Base-by-base conservation (phyloP, 2,113 vertebrate species). In the Numenius arquata region DNA sequence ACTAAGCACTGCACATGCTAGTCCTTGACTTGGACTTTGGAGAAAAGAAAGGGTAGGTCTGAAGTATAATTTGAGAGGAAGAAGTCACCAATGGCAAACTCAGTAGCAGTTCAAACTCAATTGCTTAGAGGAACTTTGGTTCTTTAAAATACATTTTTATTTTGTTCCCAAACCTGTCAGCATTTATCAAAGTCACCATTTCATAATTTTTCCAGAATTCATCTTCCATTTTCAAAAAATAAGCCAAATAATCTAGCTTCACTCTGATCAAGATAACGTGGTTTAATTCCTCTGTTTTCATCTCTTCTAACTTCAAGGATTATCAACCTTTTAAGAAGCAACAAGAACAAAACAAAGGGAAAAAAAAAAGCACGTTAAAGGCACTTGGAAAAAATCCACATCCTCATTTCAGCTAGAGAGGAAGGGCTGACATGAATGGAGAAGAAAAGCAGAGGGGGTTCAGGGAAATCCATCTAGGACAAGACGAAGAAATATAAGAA, bases 401-500 rank as follows among this genome's bases (percentile, higher is more conserved):
- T 72, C 48, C 53, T 48, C 47, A 81, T 84, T 95, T 67, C 41
- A 92, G 30, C 65, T 56, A 43, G 36, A 91, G 81, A 89, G 48
- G 56, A 87, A 94, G 19, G 48, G 56, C 89, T 96, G 73, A 92
- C 43, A 62, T 55, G 87, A 87, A 81, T 30, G 21, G 19, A 75
- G 75, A 93, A 26, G 23, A 89, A 95, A 86, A 74, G 36, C 74
- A 92, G 86, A 89, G 58, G 9, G 34, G 27, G 12, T 40, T 43
- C 40, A 20, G 30, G 50, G 40, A 82, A 77, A 87, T 84, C 87
- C 68, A n/a, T 63, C 66, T 48, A 74, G 79, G 38, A 59, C 15
- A 73, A 89, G 81, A 95, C 91, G 91, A 96, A 96, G 74, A 89
- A 89, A 65, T 85, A 13, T 19, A 95, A 88, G 58, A 89, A 93